A percentile compares a stretch with the other conserved stretches of the same genome.
These are phyloP conservation scores for Campoletis raptor DNA, from an alignment of 2,888 invertebrate species.

Conservation along the genomic window DNA sequence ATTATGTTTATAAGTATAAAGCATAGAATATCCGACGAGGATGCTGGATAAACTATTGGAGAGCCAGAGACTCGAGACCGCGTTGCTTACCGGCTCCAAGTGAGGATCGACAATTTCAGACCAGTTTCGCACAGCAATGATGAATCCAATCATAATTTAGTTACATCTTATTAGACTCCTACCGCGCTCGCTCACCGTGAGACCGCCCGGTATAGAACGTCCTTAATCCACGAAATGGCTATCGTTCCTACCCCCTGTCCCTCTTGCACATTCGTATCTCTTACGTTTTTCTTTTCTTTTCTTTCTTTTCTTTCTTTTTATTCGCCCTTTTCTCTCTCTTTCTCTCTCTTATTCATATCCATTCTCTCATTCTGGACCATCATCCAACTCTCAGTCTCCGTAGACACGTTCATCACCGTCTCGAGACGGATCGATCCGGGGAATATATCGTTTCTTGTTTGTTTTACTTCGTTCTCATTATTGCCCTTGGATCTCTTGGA, in stretches of 20 bases:
- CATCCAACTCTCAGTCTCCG: constrained; percentile 18
- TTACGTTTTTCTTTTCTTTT: no score
- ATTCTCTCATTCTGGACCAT: constrained; percentile 10
- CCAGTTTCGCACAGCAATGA: constrained; percentile 82
- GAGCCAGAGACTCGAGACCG: constrained; percentile 69
- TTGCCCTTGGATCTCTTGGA: not conserved
- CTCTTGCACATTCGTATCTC: not conserved
- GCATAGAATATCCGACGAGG: constrained; percentile 77
- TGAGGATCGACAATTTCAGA: constrained; percentile 81
- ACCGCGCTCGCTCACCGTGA: constrained; percentile 83
- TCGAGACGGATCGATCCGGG: constrained; percentile 35
- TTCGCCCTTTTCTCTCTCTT: constrained; percentile 2
- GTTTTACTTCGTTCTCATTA: not conserved
- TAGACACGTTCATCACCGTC: constrained; percentile 29
- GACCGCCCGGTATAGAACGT: constrained; percentile 81
- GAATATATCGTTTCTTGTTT: constrained; percentile 13
- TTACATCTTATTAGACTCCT: constrained; percentile 84
- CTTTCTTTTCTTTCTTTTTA: not conserved
- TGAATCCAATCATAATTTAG: constrained; percentile 85
- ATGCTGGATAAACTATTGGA: constrained; percentile 80
- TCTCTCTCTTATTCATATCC: constrained; percentile 1
- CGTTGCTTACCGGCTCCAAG: constrained; percentile 66
- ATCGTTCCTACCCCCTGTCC: constrained; percentile 70
- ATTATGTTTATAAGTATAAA: constrained; percentile 79
- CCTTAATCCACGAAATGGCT: constrained; percentile 83